Percentiles rank a stretch among this genome's conserved stretches.
Conservation (phyloP, 2,113 vertebrate species). For the Ophiodon elongatus region DNA sequence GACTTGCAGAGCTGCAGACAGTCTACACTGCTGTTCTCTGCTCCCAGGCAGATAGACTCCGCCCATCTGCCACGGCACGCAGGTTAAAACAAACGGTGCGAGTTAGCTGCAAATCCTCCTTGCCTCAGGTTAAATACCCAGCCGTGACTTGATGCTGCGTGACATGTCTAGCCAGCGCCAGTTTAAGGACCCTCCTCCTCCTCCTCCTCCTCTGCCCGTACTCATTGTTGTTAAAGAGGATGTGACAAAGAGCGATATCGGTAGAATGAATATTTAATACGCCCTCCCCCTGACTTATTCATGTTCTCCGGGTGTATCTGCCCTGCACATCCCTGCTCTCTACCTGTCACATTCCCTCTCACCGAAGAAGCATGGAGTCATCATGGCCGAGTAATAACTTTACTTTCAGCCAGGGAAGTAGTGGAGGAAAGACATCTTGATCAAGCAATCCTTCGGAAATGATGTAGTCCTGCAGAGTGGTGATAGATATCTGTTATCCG, state of each 20-base stretch:
- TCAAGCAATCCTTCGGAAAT: conserved; percentile 55
- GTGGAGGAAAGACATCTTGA: conserved; percentile 68
- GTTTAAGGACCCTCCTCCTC: conserved; percentile 66
- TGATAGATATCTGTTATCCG: conserved; percentile 77
- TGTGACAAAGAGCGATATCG: conserved; percentile 82
- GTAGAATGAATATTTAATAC: conserved; percentile 83
- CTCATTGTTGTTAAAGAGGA: conserved; percentile 81
- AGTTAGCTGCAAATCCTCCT: conserved; percentile 32
- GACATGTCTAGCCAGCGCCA: conserved; percentile 69
- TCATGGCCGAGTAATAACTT: conserved; percentile 69
- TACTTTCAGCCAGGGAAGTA: conserved; percentile 41
- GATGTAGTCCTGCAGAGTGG: conserved; percentile 48
- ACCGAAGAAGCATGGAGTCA: conserved; percentile 60
- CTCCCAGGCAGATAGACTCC: conserved; percentile 1
- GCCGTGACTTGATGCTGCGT: conserved; percentile 59
- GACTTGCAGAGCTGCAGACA: conserved; percentile 2
- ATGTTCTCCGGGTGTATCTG: conserved; percentile 69
- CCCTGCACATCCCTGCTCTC: conserved; percentile 52
- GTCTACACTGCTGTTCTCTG: neutral
- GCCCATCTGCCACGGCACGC: conserved; percentile 29
- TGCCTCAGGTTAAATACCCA: conserved; percentile 64
- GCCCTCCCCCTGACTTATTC: conserved; percentile 78
- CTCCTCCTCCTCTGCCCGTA: conserved; percentile 57
- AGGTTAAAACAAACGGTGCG: conserved; percentile 62
- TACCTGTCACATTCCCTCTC: conserved; percentile 73